Percentiles rank a stretch among this genome's conserved stretches.
Evolutionary conservation across 2,797 vertebrate genomes (phyloP).

Genomic region (Schizopygopsis pylzovi): DNA sequence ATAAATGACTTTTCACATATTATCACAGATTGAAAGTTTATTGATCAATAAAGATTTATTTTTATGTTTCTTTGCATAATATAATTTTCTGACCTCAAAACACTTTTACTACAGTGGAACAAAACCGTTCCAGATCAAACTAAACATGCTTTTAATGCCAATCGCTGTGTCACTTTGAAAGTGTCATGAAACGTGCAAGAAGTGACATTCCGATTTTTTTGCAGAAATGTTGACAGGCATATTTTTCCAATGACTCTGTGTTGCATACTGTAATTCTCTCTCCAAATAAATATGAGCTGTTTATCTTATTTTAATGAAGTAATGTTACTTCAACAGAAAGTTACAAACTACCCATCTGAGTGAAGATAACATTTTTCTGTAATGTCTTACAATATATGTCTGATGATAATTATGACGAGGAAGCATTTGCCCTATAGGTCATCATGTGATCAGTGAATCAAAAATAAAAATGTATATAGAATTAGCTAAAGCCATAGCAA

Average conservation of each 20-base stretch:
- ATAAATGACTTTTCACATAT: no score
- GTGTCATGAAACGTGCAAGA: not conserved
- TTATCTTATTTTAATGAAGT: not conserved
- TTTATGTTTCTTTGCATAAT: no score
- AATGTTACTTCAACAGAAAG: not conserved
- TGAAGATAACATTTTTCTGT: not conserved
- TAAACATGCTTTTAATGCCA: not conserved
- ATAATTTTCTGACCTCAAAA: no score
- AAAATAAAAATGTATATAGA: not conserved
- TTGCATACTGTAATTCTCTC: not conserved
- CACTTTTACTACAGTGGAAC: not conserved
- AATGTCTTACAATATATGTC: not conserved
- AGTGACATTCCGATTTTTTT: no score
- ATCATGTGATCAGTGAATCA: not conserved
- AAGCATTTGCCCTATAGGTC: not conserved
- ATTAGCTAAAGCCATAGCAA: not conserved
- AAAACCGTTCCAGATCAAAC: not conserved
- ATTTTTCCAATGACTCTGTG: not conserved
- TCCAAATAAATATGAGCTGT: not conserved
- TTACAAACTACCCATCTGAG: not conserved
- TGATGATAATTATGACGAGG: not conserved
- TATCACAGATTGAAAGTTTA: not conserved
- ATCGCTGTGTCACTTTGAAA: not conserved
- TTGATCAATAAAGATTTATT: no score
- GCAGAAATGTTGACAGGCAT: not conserved